Conservation (phyloP, 2,888 invertebrate genomes). For the Dinocampus coccinellae region DNA sequence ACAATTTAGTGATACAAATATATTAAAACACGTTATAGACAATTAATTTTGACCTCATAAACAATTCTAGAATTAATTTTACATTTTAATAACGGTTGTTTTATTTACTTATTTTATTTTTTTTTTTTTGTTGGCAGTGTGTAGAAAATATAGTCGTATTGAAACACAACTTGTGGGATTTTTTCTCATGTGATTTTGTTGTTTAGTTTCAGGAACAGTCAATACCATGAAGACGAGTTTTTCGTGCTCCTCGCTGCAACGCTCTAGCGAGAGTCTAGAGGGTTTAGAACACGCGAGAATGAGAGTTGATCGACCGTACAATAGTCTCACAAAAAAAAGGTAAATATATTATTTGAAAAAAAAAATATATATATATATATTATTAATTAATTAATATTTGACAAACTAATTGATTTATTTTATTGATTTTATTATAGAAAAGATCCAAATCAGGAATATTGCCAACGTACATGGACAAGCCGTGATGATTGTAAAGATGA, state of each 20-base stretch:
- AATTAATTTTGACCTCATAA: slow-evolving; percentile 19
- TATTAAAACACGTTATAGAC: slow-evolving; percentile 14
- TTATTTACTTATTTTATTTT: slow-evolving; percentile 19
- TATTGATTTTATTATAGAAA: slow-evolving; percentile 71
- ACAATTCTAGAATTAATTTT: slow-evolving; percentile 25
- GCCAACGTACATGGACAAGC: slow-evolving; percentile 84
- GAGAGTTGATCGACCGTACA: slow-evolving; percentile 80
- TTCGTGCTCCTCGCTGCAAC: slow-evolving; percentile 86
- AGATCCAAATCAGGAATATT: slow-evolving; percentile 78
- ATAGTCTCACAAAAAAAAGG: slow-evolving; percentile 86
- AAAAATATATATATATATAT: background rate
- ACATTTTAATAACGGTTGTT: slow-evolving; percentile 37
- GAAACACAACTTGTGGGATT: background rate
- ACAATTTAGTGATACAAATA: slow-evolving; percentile 19
- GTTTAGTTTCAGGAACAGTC: slow-evolving; percentile 74
- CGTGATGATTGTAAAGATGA: slow-evolving; percentile 86
- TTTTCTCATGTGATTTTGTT: slow-evolving; percentile 27
- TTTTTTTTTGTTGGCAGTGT: slow-evolving; percentile 4
- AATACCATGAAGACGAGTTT: slow-evolving; percentile 83
- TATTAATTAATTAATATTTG: background rate
- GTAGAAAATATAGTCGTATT: background rate
- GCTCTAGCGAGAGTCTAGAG: slow-evolving; percentile 72
- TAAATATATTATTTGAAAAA: slow-evolving; percentile 58
- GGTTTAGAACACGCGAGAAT: slow-evolving; percentile 68
- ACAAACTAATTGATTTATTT: background rate